Conservation (phyloP, 1,140 invertebrate genomes). For the Drosophila paulistorum region DNA sequence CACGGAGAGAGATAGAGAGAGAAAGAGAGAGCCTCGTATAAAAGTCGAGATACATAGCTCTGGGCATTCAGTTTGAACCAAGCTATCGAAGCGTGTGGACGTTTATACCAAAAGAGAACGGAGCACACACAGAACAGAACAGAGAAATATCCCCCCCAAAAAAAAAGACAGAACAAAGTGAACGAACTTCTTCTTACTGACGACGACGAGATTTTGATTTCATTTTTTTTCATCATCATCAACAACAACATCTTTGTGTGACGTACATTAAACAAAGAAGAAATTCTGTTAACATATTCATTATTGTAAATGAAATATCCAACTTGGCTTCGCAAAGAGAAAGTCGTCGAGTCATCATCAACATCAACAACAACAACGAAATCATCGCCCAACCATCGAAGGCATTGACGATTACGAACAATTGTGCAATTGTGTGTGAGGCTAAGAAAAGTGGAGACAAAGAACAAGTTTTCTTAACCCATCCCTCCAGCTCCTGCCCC, state of each 20-base stretch:
- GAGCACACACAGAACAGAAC: constrained; percentile 10
- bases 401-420: constrained; percentile 42
- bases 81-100: constrained; percentile 45
- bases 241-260: neutral
- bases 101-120: constrained; percentile 17
- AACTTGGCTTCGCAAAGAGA: constrained; percentile 57
- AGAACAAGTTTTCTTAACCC: constrained; percentile 42
- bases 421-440: constrained; percentile 65
- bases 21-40: constrained; percentile 46
- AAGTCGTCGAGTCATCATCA: constrained; percentile 69
- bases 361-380: neutral
- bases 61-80: constrained; percentile 52
- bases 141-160: neutral
- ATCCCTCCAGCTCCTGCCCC: neutral
- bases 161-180: constrained; percentile 52
- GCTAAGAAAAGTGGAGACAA: constrained; percentile 26
- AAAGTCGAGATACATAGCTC: constrained; percentile 38
- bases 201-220: neutral
- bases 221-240: neutral
- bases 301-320: constrained; percentile 37
- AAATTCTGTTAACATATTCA: constrained; percentile 67
- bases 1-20: neutral
- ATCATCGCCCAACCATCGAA: too few relatives aligned
- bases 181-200: constrained; percentile 48
- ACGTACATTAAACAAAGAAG: constrained; percentile 58